phyloP scores from a whole-genome alignment of 2,888 invertebrate species.

The Drosophila leonis region DNA sequence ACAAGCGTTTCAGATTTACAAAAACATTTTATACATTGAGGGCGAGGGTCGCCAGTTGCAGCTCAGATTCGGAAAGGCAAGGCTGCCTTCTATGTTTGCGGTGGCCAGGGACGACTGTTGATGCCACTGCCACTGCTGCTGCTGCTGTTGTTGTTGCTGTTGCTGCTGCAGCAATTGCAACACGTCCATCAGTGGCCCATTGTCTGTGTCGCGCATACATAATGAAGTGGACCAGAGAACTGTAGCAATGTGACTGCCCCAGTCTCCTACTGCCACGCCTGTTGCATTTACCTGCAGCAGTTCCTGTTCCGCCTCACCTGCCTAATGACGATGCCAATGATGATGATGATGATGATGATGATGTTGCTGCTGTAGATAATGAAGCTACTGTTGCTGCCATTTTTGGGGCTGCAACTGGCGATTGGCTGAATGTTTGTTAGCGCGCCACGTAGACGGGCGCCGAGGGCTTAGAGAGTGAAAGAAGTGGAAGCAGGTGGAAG shows the following conservation, averaged over 20 bases:
- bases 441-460: slow-evolving; percentile 28
- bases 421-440: slow-evolving; percentile 72
- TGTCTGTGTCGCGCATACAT: slow-evolving; percentile 80
- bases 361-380: slow-evolving; percentile 22
- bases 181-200: slow-evolving; percentile 81
- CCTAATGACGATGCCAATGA: slow-evolving; percentile 27
- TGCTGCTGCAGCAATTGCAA: slow-evolving; percentile 56
- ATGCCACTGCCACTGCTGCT: slow-evolving; percentile 25
- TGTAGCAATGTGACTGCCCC: slow-evolving; percentile 23
- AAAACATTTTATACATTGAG: slow-evolving; percentile 77
- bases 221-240: slow-evolving; percentile 66
- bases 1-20: slow-evolving; percentile 76
- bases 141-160: slow-evolving; percentile 22
- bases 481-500: background rate
- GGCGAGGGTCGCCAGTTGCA: slow-evolving; percentile 35
- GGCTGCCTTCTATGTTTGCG: slow-evolving; percentile 53
- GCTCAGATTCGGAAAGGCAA: slow-evolving; percentile 51
- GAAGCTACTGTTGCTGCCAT: slow-evolving; percentile 40
- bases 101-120: slow-evolving; percentile 48
- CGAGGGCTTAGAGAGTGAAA: background rate
- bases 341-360: slow-evolving; percentile 12
- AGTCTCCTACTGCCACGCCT: background rate
- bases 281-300: slow-evolving; percentile 26
- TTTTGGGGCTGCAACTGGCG: slow-evolving; percentile 30
- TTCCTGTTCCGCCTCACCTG: slow-evolving; percentile 43